Base-by-base conservation (phyloP, 37 sponge, comb jelly and placozoan species). In the Crambe crambe region DNA sequence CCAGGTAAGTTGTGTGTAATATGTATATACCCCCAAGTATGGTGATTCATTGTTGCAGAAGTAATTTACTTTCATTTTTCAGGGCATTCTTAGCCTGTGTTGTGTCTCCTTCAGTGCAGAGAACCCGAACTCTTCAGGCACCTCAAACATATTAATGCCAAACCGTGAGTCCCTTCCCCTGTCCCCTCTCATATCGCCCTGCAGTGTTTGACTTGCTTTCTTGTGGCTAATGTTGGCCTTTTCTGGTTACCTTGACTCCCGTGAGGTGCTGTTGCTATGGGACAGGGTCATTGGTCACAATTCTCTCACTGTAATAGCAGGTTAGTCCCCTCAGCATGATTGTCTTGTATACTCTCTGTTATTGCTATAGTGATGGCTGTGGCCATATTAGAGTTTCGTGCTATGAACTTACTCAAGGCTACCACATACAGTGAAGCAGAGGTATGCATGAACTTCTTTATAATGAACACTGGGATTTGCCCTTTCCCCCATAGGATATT, bases 171-270 rank as follows among this genome's bases (percentile, higher is more conserved):
- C 2, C 20, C 6, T 69, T n/a, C n/a, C n/a, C n/a, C n/a, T n/a
- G n/a, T n/a, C n/a, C 20, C 25, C n/a, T 62, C n/a, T 62, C 5
- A 5, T 20, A 23, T 62, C 26, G 37, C 32, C 42, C 8, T 66
- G 3, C 71, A 81, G 81, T 2, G 83, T 92, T 25, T 62, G 73
- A 54, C 77, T 91, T 23, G 96, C 79, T 2, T 95, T 91, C 67
- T 72, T 66, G 25, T 95, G 96, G 96, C 72, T 95, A 61, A 76
- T 92, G 84, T 80, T 83, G 75, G 96, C 85, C 0, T 95, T 95
- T 64, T 83, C 96, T 15, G 89, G 92, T 37, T 80, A 86, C 76
- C 82, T 95, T 25, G 83, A 87, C 27, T 43, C 92, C 0, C 79
- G 81, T 58, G 87, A 95, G 68, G 65, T 91, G 17, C 81, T 95